Percentiles rank a stretch among this genome's conserved stretches.
phyloP scores from a whole-genome alignment of 2,888 invertebrate genomes.

The Epinotia ramella region DNA sequence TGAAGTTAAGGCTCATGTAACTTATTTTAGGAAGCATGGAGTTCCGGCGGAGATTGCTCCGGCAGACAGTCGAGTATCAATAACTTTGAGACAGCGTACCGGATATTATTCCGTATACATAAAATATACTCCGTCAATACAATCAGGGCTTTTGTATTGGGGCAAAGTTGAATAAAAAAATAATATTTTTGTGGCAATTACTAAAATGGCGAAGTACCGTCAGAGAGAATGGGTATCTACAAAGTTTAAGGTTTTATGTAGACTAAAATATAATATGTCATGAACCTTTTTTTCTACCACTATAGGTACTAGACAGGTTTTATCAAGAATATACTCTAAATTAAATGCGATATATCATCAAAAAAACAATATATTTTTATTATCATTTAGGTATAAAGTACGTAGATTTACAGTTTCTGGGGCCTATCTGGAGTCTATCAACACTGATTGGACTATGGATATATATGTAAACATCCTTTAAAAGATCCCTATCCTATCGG shows the following conservation, averaged over 20 bases:
- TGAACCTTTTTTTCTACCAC: not conserved
- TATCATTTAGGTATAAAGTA: no score
- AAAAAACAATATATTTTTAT: no score
- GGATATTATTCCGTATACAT: constrained; percentile 56
- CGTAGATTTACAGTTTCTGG: no score
- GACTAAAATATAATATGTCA: no score
- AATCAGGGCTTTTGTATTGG: constrained; percentile 24
- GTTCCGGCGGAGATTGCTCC: constrained; percentile 61
- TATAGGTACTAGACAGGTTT: not conserved
- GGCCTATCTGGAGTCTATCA: not conserved
- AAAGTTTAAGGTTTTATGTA: not conserved
- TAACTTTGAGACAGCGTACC: constrained; percentile 44
- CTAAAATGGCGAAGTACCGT: not conserved
- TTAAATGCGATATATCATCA: no score
- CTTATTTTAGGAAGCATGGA: constrained; percentile 47
- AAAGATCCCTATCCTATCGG: no score
- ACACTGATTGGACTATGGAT: not conserved
- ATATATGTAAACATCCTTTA: not conserved
- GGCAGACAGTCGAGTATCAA: constrained; percentile 45
- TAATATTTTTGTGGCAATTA: not conserved
- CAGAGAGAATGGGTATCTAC: not conserved
- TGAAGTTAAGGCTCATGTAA: constrained; percentile 22
- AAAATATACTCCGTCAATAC: constrained; percentile 42
- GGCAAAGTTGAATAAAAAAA: constrained; percentile 8
- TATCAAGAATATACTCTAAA: not conserved